Percentiles rank a stretch among this genome's conserved stretches.
These are phyloP conservation scores for Lateolabrax maculatus DNA, from an alignment of 2,797 vertebrate species.

Conservation along the genomic window DNA sequence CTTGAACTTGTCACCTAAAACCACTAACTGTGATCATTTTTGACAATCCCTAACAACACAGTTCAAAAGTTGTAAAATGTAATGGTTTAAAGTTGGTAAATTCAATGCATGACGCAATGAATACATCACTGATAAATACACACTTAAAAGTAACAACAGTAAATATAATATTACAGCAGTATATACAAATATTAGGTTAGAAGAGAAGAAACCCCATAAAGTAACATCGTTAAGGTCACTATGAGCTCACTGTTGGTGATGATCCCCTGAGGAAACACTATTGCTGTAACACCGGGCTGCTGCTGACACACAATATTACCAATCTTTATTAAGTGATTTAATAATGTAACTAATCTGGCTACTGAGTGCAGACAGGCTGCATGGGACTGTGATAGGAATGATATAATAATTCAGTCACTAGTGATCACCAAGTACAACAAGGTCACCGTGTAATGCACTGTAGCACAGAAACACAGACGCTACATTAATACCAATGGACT, in stretches of 20 bases:
- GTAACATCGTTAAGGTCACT: neutral
- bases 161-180: neutral
- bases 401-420: neutral
- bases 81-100: neutral
- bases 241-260: neutral
- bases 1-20: neutral
- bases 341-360: neutral
- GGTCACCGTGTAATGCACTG: constrained; percentile 35
- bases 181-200: neutral
- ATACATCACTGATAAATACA: neutral
- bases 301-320: neutral
- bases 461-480: neutral
- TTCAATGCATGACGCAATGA: neutral
- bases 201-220: neutral
- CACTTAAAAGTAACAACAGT: neutral
- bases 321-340: neutral
- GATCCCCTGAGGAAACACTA: neutral
- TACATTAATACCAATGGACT: neutral
- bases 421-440: too few relatives aligned
- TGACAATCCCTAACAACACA: neutral
- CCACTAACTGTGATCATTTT: neutral
- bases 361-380: neutral
- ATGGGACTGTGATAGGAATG: neutral
- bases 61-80: neutral
- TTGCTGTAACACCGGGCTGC: neutral